Percentiles rank a stretch among this genome's conserved stretches.
These are phyloP conservation scores for Aphidius colemani DNA, from an alignment of 2,888 invertebrate species.

Conservation along the genomic window DNA sequence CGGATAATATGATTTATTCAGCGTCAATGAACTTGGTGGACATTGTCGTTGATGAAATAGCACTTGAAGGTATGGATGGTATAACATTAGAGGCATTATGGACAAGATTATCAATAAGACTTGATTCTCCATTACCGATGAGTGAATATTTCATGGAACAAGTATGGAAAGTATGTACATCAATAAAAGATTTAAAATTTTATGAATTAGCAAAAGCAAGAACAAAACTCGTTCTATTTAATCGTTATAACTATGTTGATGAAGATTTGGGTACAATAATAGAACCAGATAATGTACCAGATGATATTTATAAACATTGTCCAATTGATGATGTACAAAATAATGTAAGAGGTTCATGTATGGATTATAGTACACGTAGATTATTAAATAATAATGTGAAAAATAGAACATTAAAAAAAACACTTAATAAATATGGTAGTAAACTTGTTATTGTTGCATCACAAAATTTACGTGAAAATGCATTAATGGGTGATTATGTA, in stretches of 20 bases:
- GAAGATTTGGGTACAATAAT: constrained; percentile 63
- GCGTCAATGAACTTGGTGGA: constrained; percentile 46
- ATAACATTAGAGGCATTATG: constrained; percentile 74
- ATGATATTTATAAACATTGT: constrained; percentile 67
- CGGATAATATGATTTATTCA: constrained; percentile 23
- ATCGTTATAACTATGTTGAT: constrained; percentile 63
- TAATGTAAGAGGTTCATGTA: constrained; percentile 70
- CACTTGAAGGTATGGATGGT: constrained; percentile 82
- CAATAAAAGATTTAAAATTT: constrained; percentile 64
- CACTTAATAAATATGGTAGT: constrained; percentile 63
- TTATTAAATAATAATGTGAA: constrained; percentile 60
- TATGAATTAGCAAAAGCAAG: constrained; percentile 68
- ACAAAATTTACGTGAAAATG: constrained; percentile 65
- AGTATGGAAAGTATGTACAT: constrained; percentile 68
- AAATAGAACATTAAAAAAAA: constrained; percentile 60
- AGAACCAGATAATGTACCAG: constrained; percentile 62
- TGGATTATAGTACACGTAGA: constrained; percentile 65
- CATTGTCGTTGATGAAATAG: constrained; percentile 72
- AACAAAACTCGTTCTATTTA: constrained; percentile 62
- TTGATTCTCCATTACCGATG: constrained; percentile 61
- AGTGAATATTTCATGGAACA: constrained; percentile 63
- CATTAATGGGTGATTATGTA: constrained; percentile 64
- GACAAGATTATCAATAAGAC: constrained; percentile 65
- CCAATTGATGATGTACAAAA: constrained; percentile 62
- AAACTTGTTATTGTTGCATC: constrained; percentile 73